Percentiles rank a stretch among this genome's conserved stretches.
Evolutionary conservation across 1,140 invertebrate species (phyloP).

Genomic region (Drosophila lini): DNA sequence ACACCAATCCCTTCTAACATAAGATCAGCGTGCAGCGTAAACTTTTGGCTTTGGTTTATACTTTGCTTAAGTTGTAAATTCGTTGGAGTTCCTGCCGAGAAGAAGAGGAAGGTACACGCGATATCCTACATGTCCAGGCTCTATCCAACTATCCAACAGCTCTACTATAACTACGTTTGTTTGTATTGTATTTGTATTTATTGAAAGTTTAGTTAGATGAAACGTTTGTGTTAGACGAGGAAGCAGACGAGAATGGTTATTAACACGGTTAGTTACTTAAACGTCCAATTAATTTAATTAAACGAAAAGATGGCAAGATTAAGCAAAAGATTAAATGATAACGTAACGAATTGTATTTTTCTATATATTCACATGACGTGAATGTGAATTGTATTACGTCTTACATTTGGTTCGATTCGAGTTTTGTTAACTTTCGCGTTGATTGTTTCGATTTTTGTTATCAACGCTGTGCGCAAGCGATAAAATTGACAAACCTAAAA

Average conservation of each 20-base stretch:
- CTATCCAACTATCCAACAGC: conserved; percentile 47
- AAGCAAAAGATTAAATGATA: conserved; percentile 43
- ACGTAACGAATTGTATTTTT: conserved; percentile 68
- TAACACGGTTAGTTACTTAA: conserved; percentile 84
- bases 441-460: conserved; percentile 68
- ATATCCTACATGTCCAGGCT: conserved; percentile 52
- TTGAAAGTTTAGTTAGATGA: conserved; percentile 80
- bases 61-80: conserved; percentile 84
- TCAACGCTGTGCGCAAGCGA: conserved; percentile 80
- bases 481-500: conserved; percentile 43
- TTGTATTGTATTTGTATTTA: conserved; percentile 81
- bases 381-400: conserved; percentile 26
- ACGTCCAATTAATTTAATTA: conserved; percentile 83
- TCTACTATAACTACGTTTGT: conserved; percentile 72
- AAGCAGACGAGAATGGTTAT: conserved; percentile 58
- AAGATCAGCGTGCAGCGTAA: conserved; percentile 85
- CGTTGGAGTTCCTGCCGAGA: conserved; percentile 45
- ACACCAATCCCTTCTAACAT: conserved; percentile 84
- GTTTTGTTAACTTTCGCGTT: conserved; percentile 73
- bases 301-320: conserved; percentile 30
- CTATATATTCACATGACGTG: conserved; percentile 36
- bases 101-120: conserved; percentile 15
- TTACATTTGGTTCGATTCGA: conserved; percentile 51
- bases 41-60: conserved; percentile 84
- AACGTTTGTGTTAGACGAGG: conserved; percentile 62